A percentile compares a stretch with the other conserved stretches of the same genome.
Evolutionary conservation across 2,888 invertebrate genomes (phyloP).

Genomic region (Oeneis ivallda): DNA sequence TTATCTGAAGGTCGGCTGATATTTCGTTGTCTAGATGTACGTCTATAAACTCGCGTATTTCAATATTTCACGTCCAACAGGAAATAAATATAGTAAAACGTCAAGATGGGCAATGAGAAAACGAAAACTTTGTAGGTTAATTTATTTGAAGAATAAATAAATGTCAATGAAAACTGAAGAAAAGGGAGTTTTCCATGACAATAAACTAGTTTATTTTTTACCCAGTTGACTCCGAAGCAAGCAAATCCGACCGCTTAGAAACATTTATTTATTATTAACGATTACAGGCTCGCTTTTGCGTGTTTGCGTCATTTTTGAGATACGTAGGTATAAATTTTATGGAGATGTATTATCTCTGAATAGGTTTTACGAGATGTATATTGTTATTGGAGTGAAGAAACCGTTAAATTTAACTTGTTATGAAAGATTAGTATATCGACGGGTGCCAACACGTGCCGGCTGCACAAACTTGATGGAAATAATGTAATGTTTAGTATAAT

Average conservation of each 20-base stretch:
- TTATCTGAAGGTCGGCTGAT: neutral
- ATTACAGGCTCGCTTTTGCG: constrained; percentile 13
- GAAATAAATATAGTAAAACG: constrained; percentile 5
- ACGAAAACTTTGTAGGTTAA: neutral
- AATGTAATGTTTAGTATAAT: constrained; percentile 53
- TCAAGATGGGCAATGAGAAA: neutral
- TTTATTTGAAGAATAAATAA: neutral
- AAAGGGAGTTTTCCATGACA: neutral
- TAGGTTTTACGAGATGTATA: constrained; percentile 46
- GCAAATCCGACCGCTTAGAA: neutral
- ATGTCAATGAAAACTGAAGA: neutral
- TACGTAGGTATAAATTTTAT: constrained; percentile 37
- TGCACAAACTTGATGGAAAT: constrained; percentile 56
- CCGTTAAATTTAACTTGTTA: constrained; percentile 58
- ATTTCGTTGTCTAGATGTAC: constrained; percentile 3
- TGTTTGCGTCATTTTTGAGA: constrained; percentile 39
- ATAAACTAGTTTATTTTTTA: neutral
- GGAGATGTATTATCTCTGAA: constrained; percentile 39
- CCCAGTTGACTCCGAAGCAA: neutral
- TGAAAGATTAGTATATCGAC: constrained; percentile 58
- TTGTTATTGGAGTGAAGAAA: constrained; percentile 48
- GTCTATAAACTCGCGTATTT: constrained; percentile 8
- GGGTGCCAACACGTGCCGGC: constrained; percentile 71
- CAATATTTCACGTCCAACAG: constrained; percentile 6
- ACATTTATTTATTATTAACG: constrained; percentile 17